Conservation (phyloP, 2,113 vertebrate species). For the Chrysemys picta region DNA sequence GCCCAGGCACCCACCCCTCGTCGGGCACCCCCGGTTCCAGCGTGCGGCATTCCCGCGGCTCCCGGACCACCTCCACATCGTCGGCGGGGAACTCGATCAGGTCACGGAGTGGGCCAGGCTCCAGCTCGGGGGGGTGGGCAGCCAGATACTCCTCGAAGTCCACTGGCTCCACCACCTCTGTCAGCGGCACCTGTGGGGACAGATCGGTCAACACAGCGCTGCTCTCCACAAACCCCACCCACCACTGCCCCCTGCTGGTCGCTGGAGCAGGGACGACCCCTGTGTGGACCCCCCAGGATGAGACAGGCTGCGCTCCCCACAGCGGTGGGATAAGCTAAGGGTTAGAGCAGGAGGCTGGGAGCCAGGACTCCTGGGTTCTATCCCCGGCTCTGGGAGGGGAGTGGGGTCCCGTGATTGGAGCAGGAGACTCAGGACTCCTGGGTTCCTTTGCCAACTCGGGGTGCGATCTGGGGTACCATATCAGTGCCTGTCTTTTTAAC, state of each 20-base stretch:
- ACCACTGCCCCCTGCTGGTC: neutral
- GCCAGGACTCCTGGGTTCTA: neutral
- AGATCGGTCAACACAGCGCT: neutral
- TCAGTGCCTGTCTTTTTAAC: no score
- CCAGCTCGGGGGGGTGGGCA: constrained; percentile 83
- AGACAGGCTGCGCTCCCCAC: neutral
- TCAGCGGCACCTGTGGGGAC: constrained; percentile 84
- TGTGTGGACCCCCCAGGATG: neutral
- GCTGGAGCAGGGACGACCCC: neutral
- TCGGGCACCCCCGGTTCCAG: constrained; percentile 86
- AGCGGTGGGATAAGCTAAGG: neutral
- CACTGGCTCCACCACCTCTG: constrained; percentile 89
- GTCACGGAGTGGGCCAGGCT: constrained; percentile 85
- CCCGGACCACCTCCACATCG: constrained; percentile 86
- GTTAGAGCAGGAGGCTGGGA: neutral
- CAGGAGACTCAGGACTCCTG: neutral
- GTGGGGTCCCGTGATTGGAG: neutral
- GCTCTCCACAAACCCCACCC: neutral
- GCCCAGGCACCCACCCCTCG: constrained; percentile 74
- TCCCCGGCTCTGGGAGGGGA: neutral
- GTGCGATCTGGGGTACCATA: no score
- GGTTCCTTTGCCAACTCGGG: neutral
- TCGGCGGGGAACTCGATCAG: constrained; percentile 89
- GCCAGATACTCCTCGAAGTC: constrained; percentile 91
- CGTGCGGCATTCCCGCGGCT: constrained; percentile 89